Percentiles rank a stretch among this genome's conserved stretches.
phyloP scores from a whole-genome alignment of 2,797 vertebrate species.

The Gastrophryne carolinensis region DNA sequence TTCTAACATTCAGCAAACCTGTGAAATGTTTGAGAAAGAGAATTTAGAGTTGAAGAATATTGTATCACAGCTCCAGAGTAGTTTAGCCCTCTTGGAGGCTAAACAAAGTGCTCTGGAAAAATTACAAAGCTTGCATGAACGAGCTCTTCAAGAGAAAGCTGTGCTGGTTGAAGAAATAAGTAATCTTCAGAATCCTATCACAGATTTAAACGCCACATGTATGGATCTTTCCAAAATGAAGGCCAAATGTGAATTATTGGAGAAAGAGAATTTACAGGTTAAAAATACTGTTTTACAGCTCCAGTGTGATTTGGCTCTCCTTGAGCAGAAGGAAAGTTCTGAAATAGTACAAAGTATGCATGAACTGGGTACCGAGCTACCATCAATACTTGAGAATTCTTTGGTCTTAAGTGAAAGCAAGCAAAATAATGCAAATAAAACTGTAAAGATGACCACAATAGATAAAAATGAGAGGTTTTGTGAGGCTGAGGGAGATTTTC shows the following conservation, averaged over 20 bases:
- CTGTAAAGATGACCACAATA: slow-evolving; percentile 46
- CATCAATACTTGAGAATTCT: too few relatives aligned
- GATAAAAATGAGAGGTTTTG: slow-evolving; percentile 61
- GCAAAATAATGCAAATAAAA: too few relatives aligned
- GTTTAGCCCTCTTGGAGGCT: slow-evolving; percentile 54
- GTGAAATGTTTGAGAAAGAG: slow-evolving; percentile 40
- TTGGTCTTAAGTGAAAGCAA: too few relatives aligned
- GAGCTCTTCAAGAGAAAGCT: slow-evolving; percentile 62
- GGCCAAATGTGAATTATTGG: slow-evolving; percentile 51
- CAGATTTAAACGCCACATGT: too few relatives aligned
- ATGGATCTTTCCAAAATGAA: too few relatives aligned
- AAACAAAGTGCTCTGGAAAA: slow-evolving; percentile 59
- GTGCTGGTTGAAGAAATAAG: too few relatives aligned
- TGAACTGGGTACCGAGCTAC: too few relatives aligned
- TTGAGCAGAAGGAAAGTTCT: too few relatives aligned
- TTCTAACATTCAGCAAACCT: slow-evolving; percentile 46
- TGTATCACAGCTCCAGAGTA: slow-evolving; percentile 56
- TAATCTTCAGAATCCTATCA: too few relatives aligned
- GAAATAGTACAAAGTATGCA: too few relatives aligned
- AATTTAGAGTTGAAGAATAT: slow-evolving; percentile 55
- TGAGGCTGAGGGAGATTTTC: slow-evolving; percentile 60
- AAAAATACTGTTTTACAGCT: too few relatives aligned
- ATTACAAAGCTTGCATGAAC: slow-evolving; percentile 62
- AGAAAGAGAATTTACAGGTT: background rate
- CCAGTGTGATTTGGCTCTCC: too few relatives aligned